Evolutionary conservation across 2,888 invertebrate species (phyloP).

Genomic region (Andrena flavipes): DNA sequence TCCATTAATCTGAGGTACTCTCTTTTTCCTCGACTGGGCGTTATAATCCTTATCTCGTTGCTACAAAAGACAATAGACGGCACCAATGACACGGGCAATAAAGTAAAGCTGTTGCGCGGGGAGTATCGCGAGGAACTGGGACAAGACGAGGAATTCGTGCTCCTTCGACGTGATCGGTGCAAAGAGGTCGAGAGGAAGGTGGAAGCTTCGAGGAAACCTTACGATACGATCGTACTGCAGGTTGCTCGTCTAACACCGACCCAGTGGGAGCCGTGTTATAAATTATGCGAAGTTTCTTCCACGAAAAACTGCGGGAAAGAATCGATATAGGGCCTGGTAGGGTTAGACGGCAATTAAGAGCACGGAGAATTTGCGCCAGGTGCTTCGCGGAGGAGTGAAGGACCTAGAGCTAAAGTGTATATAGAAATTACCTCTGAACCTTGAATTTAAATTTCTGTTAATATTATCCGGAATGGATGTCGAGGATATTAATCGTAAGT

Average conservation of each 20-base stretch:
- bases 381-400: no score
- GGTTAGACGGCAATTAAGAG: no score
- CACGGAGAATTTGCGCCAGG: no score
- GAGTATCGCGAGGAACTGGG: conserved; percentile 5
- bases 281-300: conserved; percentile 16
- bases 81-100: conserved; percentile 37
- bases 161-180: conserved; percentile 8
- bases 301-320: not conserved
- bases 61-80: no score
- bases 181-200: conserved; percentile 2
- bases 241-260: conserved; percentile 7
- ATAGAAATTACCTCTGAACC: no score
- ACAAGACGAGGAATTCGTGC: conserved; percentile 3
- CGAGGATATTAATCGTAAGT: no score
- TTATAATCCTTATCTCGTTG: conserved; percentile 15
- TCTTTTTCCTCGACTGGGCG: not conserved
- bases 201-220: conserved; percentile 33
- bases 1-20: not conserved
- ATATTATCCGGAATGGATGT: no score
- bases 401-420: no score
- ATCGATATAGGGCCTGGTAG: no score
- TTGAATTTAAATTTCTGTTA: no score
- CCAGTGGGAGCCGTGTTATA: not conserved
- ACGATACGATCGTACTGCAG: conserved; percentile 1
- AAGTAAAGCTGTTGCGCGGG: conserved; percentile 40